Evolutionary conservation across 2,888 invertebrate genomes (phyloP), one percentile per base, ranked within the genome.

Genomic region (Congeria kusceri): DNA sequence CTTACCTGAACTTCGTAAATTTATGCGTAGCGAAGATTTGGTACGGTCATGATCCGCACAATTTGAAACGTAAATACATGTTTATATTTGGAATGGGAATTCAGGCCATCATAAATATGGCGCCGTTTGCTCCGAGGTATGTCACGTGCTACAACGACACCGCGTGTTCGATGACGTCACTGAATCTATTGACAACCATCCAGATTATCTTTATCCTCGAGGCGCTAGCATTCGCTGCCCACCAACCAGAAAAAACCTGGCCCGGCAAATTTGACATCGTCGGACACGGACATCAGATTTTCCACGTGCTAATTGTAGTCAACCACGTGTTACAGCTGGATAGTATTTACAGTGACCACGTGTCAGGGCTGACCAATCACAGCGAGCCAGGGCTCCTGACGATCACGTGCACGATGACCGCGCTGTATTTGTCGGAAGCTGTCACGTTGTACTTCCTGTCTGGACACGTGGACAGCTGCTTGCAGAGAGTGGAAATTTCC

Each of bases 241-340:
- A 89, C 49, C 71, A 88, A 28, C 91, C 91, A 0, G 91, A 91
- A 70, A 80, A 81, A 29, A 80, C 85, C 32, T 83, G 78, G 65
- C 90, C 90, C 0, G 91, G 91, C 29, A 79, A 77, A 28, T 91
- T 87, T 70, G 91, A 91, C 76, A 76, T 89, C 15, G 28, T 91
- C 3, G 91, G 91, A 0, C 87, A 87, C 62, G 86, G 87, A 3
- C 87, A 87, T 64, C 85, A 87, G 53, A 72, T 83, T 18, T 87
- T 87, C 56, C 87, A 87, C 67, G 77, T 86, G 18, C 53, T 86
- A 0, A 77, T 80, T n/a, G 77, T 86, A 1, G 29, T 77, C 5
- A 86, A 80, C 46, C 80, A 83, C 67, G 72, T 81, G 53, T 59
- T 80, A n/a, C 81, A 78, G 27, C 25, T 86, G n/a, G 74, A 80